Evolutionary conservation across 2,888 invertebrate genomes (phyloP).

Genomic region (Flabesymbios commensalis): DNA sequence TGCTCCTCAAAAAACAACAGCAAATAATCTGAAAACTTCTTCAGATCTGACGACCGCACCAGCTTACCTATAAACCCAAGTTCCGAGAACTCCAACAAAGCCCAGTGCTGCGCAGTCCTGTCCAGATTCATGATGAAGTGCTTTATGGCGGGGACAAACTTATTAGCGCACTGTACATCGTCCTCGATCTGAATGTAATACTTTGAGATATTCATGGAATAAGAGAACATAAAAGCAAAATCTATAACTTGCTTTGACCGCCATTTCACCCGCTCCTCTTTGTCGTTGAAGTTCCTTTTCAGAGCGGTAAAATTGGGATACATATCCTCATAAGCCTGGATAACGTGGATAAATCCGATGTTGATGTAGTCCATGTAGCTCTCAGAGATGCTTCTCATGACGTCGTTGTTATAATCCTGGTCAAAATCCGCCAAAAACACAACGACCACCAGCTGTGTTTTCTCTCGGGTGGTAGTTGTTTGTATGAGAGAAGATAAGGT

Average conservation of each 20-base stretch:
- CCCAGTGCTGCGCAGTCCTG: constrained; percentile 46
- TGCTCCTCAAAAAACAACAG: constrained; percentile 37
- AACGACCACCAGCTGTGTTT: constrained; percentile 49
- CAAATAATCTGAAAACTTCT: constrained; percentile 28
- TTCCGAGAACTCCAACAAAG: constrained; percentile 52
- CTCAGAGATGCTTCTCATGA: constrained; percentile 29
- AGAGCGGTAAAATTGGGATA: constrained; percentile 43
- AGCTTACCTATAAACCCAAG: constrained; percentile 58
- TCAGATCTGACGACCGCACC: constrained; percentile 44
- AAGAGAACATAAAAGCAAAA: constrained; percentile 45
- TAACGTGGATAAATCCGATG: constrained; percentile 55
- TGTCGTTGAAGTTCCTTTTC: constrained; percentile 55
- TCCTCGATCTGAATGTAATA: constrained; percentile 59
- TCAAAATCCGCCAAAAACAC: constrained; percentile 59
- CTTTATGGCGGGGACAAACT: constrained; percentile 48
- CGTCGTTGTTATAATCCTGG: constrained; percentile 35
- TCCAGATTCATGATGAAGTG: constrained; percentile 39
- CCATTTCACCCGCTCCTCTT: constrained; percentile 52
- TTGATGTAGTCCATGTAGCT: constrained; percentile 42
- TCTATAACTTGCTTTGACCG: constrained; percentile 55
- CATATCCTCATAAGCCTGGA: constrained; percentile 43
- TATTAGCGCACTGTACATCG: constrained; percentile 48
- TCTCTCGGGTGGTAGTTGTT: constrained; percentile 47
- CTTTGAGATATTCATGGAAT: constrained; percentile 44
- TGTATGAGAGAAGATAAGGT: constrained; percentile 58